phyloP scores from a whole-genome alignment of 2,888 invertebrate genomes.

The Amitus sp. region DNA sequence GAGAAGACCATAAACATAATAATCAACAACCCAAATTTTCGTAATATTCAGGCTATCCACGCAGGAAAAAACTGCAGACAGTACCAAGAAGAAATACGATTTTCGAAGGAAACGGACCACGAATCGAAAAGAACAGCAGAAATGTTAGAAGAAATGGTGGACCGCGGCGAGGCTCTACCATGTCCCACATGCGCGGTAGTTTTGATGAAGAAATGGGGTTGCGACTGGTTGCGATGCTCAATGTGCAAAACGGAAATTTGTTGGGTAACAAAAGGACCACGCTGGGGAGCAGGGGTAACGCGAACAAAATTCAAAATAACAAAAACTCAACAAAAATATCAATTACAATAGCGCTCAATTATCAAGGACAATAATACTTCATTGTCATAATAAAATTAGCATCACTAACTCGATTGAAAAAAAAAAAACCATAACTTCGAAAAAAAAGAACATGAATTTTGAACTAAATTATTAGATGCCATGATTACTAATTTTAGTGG shows the following conservation, averaged over 20 bases:
- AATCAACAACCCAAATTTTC: no score
- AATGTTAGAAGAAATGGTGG: slow-evolving; percentile 84
- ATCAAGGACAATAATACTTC: no score
- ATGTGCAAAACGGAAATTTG: slow-evolving; percentile 95
- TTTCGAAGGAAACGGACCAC: slow-evolving; percentile 74
- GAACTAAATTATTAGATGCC: no score
- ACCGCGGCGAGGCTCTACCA: slow-evolving; percentile 84
- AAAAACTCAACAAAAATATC: no score
- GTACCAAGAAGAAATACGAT: slow-evolving; percentile 75
- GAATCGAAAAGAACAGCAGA: slow-evolving; percentile 79
- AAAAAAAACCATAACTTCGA: no score
- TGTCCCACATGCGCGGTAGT: slow-evolving; percentile 89
- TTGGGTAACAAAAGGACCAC: slow-evolving; percentile 87
- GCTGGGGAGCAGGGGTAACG: slow-evolving; percentile 74
- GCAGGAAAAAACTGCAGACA: slow-evolving; percentile 82
- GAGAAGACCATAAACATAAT: no score
- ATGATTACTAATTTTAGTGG: no score
- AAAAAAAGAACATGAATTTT: no score
- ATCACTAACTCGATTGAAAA: no score
- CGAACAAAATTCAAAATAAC: no score
- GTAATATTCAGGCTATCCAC: slow-evolving; percentile 79
- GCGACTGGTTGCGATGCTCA: slow-evolving; percentile 91
- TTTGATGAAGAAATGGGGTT: slow-evolving; percentile 92
- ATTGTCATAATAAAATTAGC: no score
- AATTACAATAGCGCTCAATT: no score